Evolutionary conservation across 1,140 invertebrate genomes (phyloP), one percentile per base, ranked within the genome.

Genomic region (Calycopis cecrops): DNA sequence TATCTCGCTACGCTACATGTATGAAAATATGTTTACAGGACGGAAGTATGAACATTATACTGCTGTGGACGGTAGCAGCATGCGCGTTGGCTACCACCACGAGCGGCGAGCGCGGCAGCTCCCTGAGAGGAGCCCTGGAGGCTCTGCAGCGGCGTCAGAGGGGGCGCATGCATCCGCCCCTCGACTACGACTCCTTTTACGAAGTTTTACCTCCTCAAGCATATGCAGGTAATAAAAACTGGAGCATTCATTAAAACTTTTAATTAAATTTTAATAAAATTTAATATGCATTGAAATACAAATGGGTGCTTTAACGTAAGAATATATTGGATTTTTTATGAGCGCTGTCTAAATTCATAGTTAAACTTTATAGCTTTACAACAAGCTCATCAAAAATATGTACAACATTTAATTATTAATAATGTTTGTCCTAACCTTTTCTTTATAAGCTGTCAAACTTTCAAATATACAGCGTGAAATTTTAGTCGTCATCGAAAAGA

Each of bases 91-190:
- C 69, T 9, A 64, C 62, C 55, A 66, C 62, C 57, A 65, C 62
- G 21, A 57, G 58, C 44, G 74, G 69, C 14, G 84, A 83, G 16
- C 73, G 73, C 35, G 74, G 75, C 0, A 75, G 76, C 0, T 88
- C 87, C 2, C 64, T 88, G 14, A 80, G 85, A 4, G 84, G 87
- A 4, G 87, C 84, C 0, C 67, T 88, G 1, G 83, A 85, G 40
- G 87, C 87, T 0, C 65, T 88, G 37, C 85, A 88, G 59, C 67
- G 87, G 11, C 74, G 87, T 12, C 84, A 88, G 40, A 75, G 87
- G 0, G 79, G 79, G 14, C 65, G 79, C n/a, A 54, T 67, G 17
- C 71, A 79, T 51, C 63, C 63, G 0, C 59, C 73, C 0, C 57
- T 67, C 6, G 79, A 86, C 52, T 84, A 86, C 55, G 80, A 84